Conservation (phyloP, 2,113 vertebrate genomes). For the Chaetorhynchus papuensis region DNA sequence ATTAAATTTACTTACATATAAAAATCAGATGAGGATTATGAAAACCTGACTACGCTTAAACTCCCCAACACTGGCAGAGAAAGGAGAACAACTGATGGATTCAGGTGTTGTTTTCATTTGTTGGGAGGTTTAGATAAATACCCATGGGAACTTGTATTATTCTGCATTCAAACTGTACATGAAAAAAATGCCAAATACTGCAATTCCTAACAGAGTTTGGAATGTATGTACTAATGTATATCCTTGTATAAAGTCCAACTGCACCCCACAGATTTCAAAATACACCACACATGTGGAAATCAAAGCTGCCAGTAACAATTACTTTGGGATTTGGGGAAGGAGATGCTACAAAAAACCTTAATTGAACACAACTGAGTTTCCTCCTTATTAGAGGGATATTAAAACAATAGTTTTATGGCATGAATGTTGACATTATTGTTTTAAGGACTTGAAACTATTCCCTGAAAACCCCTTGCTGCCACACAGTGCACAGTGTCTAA, state of each 20-base stretch:
- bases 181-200: neutral
- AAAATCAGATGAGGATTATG: neutral
- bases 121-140: neutral
- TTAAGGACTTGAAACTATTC: neutral
- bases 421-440: neutral
- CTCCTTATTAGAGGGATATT: neutral
- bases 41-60: neutral
- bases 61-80: neutral
- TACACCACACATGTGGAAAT: neutral
- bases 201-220: neutral
- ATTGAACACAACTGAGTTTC: neutral
- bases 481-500: neutral
- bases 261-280: neutral
- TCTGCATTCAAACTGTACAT: neutral
- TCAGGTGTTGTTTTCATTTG: neutral
- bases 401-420: neutral
- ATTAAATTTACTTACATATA: neutral
- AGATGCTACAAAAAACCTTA: neutral
- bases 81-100: neutral
- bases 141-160: neutral
- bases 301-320: neutral
- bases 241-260: neutral
- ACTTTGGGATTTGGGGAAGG: neutral
- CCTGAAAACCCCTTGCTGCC: neutral
- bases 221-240: neutral